A percentile compares a stretch with the other conserved stretches of the same genome.
Conservation (phyloP, 2,113 vertebrate species). For the Dipodomys spectabilis region DNA sequence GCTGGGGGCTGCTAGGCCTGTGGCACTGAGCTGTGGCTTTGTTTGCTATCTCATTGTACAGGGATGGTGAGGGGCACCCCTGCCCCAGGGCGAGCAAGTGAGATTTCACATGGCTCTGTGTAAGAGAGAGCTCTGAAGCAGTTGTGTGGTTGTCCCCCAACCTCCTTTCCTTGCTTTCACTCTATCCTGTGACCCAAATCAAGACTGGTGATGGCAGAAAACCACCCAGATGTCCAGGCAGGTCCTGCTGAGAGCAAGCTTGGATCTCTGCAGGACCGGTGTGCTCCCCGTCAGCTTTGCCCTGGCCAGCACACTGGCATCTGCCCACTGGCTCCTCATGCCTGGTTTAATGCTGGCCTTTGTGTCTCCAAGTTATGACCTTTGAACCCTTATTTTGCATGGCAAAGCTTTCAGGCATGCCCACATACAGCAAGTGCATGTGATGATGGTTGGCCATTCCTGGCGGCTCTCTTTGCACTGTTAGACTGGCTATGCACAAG, state of each 20-base stretch:
- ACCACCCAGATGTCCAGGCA: not conserved
- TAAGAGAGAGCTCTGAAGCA: too few relatives aligned
- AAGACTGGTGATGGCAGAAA: not conserved
- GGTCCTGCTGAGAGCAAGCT: not conserved
- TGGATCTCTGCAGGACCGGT: not conserved
- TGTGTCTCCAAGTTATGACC: accelerated
- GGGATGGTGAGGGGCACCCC: too few relatives aligned
- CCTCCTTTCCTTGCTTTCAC: not conserved
- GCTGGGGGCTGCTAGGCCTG: not conserved
- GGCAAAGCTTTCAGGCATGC: accelerated
- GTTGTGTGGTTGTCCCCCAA: too few relatives aligned
- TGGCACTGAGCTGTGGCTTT: accelerated
- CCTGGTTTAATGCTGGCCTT: not conserved
- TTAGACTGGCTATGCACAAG: accelerated
- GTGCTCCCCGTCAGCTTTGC: accelerated
- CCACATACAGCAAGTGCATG: accelerated
- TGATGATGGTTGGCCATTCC: accelerated
- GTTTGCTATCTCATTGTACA: too few relatives aligned
- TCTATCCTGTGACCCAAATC: too few relatives aligned
- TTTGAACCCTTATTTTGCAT: not conserved
- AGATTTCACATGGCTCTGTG: too few relatives aligned
- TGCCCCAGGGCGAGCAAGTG: not conserved
- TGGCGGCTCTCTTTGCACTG: accelerated
- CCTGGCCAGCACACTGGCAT: accelerated
- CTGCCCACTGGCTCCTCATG: accelerated